Evolutionary conservation across 2,797 vertebrate species (phyloP).

Genomic region (Micropoecilia bifurca): DNA sequence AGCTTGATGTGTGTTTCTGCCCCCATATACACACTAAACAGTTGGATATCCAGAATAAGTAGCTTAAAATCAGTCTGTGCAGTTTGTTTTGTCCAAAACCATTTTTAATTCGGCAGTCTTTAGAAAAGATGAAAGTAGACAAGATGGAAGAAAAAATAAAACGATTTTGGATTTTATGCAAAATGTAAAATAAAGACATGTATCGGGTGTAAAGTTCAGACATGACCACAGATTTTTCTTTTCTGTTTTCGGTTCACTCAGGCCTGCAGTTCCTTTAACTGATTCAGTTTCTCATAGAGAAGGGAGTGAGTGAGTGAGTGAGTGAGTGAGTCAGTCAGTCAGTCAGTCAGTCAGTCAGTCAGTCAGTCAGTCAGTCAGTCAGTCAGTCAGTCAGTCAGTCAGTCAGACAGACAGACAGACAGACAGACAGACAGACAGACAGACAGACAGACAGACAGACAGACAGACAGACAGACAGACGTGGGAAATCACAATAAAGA

Average conservation of each 20-base stretch:
- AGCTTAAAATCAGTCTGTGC: neutral
- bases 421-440: too few relatives aligned
- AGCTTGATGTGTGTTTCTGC: slow-evolving; percentile 1
- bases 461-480: too few relatives aligned
- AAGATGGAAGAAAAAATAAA: neutral
- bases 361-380: too few relatives aligned
- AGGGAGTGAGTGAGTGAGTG: slow-evolving; percentile 13
- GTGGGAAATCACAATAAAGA: neutral
- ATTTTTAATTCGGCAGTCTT: slow-evolving; percentile 29
- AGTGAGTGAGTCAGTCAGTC: too few relatives aligned
- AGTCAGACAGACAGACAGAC: too few relatives aligned
- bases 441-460: too few relatives aligned
- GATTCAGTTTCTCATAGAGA: neutral
- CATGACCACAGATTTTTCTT: slow-evolving; percentile 13
- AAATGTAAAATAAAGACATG: slow-evolving; percentile 55
- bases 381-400: too few relatives aligned
- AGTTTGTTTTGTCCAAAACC: slow-evolving; percentile 13
- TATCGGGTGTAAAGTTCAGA: slow-evolving; percentile 35
- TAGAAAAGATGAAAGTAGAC: slow-evolving; percentile 5
- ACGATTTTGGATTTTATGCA: slow-evolving; percentile 37
- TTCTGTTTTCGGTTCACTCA: neutral
- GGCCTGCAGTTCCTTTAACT: neutral
- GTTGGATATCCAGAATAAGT: neutral
- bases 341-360: too few relatives aligned
- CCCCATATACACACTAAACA: neutral